A percentile compares a stretch with the other conserved stretches of the same genome.
phyloP scores from a whole-genome alignment of 2,888 invertebrate species.

The Empis livida region DNA sequence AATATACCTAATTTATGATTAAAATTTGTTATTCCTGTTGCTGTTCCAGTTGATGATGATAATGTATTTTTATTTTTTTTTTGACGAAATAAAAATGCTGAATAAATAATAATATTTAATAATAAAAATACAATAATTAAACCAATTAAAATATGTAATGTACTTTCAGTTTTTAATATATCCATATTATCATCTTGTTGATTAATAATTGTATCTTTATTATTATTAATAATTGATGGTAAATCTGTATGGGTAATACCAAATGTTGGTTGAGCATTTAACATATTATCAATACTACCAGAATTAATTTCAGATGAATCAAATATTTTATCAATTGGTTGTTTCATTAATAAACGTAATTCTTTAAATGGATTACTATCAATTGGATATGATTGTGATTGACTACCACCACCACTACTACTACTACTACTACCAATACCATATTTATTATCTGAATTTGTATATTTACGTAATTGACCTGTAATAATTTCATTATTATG shows the following conservation, averaged over 20 bases:
- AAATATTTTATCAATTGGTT: constrained; percentile 17
- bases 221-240: constrained; percentile 4
- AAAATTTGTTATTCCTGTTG: constrained; percentile 14
- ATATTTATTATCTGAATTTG: constrained; percentile 21
- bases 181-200: constrained; percentile 20
- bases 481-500: constrained; percentile 23
- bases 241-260: constrained; percentile 12
- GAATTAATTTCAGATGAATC: constrained; percentile 3
- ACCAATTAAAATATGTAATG: constrained; percentile 48
- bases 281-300: constrained; percentile 28
- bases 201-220: constrained; percentile 3
- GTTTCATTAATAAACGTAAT: constrained; percentile 28
- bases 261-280: constrained; percentile 33
- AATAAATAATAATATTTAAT: constrained; percentile 45
- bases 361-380: constrained; percentile 27
- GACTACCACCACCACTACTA: background rate
- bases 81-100: constrained; percentile 28
- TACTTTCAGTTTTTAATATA: constrained; percentile 44
- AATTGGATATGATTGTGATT: background rate
- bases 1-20: constrained; percentile 31
- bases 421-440: too few species aligned
- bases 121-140: constrained; percentile 58
- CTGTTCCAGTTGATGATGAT: background rate
- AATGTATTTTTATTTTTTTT: constrained; percentile 18
- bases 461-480: constrained; percentile 34